These are phyloP conservation scores for Raphicerus campestris DNA, from an alignment of 2,113 vertebrate genomes.

Conservation along the genomic window DNA sequence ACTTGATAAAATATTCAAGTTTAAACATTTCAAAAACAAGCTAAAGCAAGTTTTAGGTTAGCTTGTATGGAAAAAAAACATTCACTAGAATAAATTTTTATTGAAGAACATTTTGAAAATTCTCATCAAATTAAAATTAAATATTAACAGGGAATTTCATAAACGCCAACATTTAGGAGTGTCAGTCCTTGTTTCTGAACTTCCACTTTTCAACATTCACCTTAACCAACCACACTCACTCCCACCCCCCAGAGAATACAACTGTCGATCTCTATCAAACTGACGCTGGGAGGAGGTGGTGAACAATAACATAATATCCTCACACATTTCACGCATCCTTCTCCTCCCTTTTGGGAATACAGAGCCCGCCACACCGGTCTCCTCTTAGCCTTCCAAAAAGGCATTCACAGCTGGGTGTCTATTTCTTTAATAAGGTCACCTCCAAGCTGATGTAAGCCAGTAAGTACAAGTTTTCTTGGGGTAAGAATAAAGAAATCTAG, in stretches of 20 bases:
- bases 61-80: neutral
- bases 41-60: neutral
- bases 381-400: neutral
- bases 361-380: fast-evolving
- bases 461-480: neutral
- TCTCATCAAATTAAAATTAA: neutral
- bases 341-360: neutral
- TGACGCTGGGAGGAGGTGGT: neutral
- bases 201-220: neutral
- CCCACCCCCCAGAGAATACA: neutral
- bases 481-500: neutral
- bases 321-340: neutral
- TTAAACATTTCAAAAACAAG: neutral
- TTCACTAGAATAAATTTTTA: neutral
- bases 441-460: too few species aligned
- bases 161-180: neutral
- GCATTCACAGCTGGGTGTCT: neutral
- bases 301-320: neutral
- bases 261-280: neutral
- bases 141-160: neutral
- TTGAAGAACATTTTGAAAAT: neutral
- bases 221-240: neutral
- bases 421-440: neutral
- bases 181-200: neutral
- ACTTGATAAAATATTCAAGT: slow-evolving; percentile 33